Evolutionary conservation across 2,797 vertebrate genomes (phyloP).

Genomic region (Rhinella marina): DNA sequence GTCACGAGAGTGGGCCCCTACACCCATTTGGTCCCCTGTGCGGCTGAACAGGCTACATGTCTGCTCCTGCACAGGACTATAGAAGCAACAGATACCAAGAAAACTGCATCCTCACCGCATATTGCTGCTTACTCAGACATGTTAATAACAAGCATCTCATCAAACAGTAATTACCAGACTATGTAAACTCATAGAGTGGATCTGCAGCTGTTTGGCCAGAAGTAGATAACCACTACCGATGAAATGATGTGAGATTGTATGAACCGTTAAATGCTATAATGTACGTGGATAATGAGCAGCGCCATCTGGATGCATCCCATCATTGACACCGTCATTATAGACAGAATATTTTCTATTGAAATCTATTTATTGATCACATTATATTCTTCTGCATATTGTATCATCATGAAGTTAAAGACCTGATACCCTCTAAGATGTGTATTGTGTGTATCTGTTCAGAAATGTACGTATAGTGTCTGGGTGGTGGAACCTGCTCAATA

Average conservation of each 20-base stretch:
- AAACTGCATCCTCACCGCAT: not conserved
- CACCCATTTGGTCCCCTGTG: too few species aligned
- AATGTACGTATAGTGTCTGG: not conserved
- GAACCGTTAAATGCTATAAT: not conserved
- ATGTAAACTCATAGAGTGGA: conserved; percentile 6
- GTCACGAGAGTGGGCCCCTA: too few species aligned
- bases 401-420: not conserved
- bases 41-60: too few species aligned
- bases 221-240: not conserved
- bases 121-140: not conserved
- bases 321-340: not conserved
- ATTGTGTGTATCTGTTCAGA: not conserved
- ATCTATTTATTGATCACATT: not conserved
- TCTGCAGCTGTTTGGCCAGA: not conserved
- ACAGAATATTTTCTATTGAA: not conserved
- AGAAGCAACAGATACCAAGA: not conserved
- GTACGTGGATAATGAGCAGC: not conserved
- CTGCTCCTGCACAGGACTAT: too few species aligned
- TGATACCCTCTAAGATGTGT: not conserved
- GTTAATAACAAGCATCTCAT: conserved; percentile 17
- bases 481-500: not conserved
- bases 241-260: not conserved
- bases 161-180: conserved; percentile 16
- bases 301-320: not conserved
- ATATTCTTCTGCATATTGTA: not conserved